phyloP scores from a whole-genome alignment of 1,140 invertebrate genomes.

The Anastrepha obliqua region DNA sequence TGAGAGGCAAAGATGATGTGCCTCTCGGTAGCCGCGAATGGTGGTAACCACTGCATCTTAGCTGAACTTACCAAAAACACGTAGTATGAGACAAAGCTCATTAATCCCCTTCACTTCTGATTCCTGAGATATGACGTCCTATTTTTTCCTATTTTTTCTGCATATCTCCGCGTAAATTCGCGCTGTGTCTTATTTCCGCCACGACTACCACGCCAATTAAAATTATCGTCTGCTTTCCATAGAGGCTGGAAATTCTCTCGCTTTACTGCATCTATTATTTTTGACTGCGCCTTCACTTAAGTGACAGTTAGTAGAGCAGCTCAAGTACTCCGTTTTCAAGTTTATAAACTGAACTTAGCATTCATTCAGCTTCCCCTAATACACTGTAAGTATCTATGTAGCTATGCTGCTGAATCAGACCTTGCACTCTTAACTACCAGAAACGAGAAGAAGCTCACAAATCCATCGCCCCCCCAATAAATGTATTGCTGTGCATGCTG shows the following conservation, averaged over 20 bases:
- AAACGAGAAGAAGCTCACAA: neutral
- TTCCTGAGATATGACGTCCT: too few species aligned
- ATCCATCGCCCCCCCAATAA: neutral
- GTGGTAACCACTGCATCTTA: too few species aligned
- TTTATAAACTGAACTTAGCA: constrained; percentile 44
- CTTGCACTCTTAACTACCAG: neutral
- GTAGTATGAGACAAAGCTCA: too few species aligned
- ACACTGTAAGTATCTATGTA: neutral
- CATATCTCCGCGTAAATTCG: neutral
- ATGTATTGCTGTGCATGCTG: neutral
- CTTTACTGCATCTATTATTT: neutral
- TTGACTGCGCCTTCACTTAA: neutral
- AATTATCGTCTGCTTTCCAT: neutral
- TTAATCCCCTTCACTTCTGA: too few species aligned
- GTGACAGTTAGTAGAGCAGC: constrained; percentile 33
- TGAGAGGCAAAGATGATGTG: too few species aligned
- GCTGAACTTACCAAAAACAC: too few species aligned
- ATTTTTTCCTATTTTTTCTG: too few species aligned
- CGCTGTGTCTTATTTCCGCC: neutral
- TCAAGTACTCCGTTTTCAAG: constrained; percentile 47
- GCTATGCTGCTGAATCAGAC: neutral
- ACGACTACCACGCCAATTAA: too few species aligned
- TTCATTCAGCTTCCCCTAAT: neutral
- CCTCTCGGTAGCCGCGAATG: too few species aligned
- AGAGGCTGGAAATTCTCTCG: neutral